phyloP scores from a whole-genome alignment of 2,888 invertebrate species.

The Octonoba sinensis region DNA sequence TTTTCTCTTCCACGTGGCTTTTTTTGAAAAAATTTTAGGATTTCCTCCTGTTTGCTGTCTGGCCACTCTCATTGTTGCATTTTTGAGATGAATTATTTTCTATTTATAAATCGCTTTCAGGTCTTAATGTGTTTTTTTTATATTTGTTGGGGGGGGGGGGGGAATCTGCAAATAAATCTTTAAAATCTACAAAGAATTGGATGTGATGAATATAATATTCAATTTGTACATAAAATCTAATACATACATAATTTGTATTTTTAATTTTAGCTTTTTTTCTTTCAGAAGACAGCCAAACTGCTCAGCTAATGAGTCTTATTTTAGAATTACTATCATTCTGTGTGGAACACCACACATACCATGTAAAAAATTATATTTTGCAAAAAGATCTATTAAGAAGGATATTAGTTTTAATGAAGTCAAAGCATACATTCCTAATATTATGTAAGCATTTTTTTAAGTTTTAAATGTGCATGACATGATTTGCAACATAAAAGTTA shows the following conservation, averaged over 20 bases:
- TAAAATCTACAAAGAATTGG: too few species aligned
- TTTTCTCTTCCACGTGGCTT: too few species aligned
- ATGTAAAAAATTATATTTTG: constrained; percentile 97
- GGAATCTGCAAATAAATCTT: too few species aligned
- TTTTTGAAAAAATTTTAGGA: too few species aligned
- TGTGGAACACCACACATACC: constrained; percentile 98
- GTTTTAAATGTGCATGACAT: not conserved
- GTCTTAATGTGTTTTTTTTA: too few species aligned
- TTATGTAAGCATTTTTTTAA: constrained; percentile 76
- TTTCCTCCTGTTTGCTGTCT: too few species aligned
- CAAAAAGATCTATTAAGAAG: constrained; percentile 95
- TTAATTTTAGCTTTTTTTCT: constrained; percentile 47
- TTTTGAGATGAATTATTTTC: too few species aligned
- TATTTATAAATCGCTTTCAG: too few species aligned
- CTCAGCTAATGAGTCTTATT: constrained; percentile 93
- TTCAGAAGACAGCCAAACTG: constrained; percentile 93
- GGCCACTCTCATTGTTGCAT: too few species aligned
- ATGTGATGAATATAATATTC: too few species aligned
- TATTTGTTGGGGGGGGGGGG: too few species aligned
- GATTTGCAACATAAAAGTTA: not conserved
- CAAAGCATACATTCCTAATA: constrained; percentile 96
- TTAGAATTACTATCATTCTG: constrained; percentile 97
- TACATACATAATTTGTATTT: constrained; percentile 3
- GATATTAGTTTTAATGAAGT: constrained; percentile 95
- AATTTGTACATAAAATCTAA: too few species aligned